Evolutionary conservation across 2,797 vertebrate genomes (phyloP).

Genomic region (Chlorospingus flavigularis): DNA sequence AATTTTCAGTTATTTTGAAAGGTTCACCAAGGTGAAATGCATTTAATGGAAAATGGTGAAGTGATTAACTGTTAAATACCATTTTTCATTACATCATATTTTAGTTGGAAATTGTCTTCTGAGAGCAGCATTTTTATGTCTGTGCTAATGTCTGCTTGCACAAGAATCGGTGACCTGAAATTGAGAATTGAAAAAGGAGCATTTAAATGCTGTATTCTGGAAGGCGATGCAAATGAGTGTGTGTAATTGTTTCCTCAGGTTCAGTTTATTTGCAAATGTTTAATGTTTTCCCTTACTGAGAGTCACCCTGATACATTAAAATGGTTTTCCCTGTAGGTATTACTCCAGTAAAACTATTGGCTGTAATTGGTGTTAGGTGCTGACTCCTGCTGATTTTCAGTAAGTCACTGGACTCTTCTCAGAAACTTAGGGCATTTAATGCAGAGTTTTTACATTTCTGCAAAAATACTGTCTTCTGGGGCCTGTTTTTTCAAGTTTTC

Average conservation of each 20-base stretch:
- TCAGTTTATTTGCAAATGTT: not conserved
- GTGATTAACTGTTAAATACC: not conserved
- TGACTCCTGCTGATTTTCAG: not conserved
- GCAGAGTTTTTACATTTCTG: not conserved
- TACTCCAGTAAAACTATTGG: not conserved
- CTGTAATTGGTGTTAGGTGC: not conserved
- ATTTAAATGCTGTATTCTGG: not conserved
- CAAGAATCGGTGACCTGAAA: not conserved
- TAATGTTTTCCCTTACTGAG: not conserved
- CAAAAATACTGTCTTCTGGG: not conserved
- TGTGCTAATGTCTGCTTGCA: not conserved
- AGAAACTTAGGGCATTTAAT: not conserved
- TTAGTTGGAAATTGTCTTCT: not conserved
- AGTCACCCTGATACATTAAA: not conserved
- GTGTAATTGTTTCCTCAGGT: not conserved
- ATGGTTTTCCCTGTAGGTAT: not conserved
- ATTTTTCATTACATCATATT: not conserved
- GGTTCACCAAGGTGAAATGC: not conserved
- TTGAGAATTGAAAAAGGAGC: not conserved
- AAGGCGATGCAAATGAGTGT: not conserved
- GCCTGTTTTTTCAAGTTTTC: not conserved
- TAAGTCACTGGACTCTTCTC: not conserved
- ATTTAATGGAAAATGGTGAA: not conserved
- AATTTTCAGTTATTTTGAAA: not conserved
- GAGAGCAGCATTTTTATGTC: not conserved